Percentiles rank a stretch among this genome's conserved stretches.
Conservation (phyloP, 2,888 invertebrate species). For the Dryobotodes eremita region DNA sequence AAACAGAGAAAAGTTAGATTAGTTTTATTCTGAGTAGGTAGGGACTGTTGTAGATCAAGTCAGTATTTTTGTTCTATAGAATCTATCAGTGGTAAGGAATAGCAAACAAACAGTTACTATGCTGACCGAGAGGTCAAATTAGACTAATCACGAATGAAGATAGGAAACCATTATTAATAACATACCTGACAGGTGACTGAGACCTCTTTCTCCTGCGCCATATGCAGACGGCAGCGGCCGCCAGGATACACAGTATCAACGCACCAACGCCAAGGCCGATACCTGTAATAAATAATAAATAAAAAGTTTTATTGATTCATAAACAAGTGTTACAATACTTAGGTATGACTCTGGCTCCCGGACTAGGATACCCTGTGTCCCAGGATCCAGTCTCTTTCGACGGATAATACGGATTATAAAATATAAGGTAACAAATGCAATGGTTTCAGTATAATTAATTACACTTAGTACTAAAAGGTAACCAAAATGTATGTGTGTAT, state of each 20-base stretch:
- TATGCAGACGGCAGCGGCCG: constrained; percentile 84
- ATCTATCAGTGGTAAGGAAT: not conserved
- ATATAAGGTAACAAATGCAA: no score
- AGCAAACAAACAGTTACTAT: not conserved
- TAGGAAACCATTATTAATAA: not conserved
- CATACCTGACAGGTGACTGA: constrained; percentile 75
- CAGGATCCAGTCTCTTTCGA: no score
- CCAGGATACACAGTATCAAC: constrained; percentile 82
- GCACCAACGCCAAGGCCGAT: constrained; percentile 85
- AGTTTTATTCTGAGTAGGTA: no score
- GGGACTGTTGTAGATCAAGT: not conserved
- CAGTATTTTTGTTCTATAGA: not conserved
- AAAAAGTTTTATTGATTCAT: no score
- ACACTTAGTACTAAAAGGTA: no score
- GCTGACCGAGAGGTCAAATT: not conserved
- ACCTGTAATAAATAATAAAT: not conserved
- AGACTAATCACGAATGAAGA: not conserved
- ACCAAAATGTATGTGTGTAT: no score
- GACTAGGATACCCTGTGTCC: no score
- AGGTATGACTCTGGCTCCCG: no score
- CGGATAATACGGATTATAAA: no score
- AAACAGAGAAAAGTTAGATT: not conserved
- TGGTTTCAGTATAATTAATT: no score
- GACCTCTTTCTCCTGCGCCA: constrained; percentile 84
- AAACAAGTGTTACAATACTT: no score